A percentile compares a stretch with the other conserved stretches of the same genome.
phyloP scores from a whole-genome alignment of 2,113 vertebrate species.

The Coryphaenoides rupestris region DNA sequence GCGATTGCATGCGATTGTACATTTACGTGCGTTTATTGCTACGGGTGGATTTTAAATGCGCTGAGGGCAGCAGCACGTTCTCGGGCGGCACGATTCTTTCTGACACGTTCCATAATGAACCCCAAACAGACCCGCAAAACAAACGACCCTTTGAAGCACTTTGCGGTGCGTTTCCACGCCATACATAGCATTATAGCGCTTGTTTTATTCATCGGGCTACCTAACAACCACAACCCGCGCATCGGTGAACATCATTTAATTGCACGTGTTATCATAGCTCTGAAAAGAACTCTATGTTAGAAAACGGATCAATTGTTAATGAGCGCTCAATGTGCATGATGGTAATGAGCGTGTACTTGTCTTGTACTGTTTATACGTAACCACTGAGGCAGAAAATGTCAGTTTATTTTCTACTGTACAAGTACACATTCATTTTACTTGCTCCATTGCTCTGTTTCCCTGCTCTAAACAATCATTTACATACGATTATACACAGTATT shows the following conservation, averaged over 20 bases:
- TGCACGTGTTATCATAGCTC: no score
- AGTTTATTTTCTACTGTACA: constrained; percentile 16
- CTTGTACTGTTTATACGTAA: constrained; percentile 1
- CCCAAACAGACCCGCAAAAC: background rate
- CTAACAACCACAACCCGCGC: background rate
- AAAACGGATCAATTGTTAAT: background rate
- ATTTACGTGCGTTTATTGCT: no score
- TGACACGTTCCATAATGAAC: background rate
- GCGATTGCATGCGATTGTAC: no score
- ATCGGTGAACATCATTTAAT: background rate
- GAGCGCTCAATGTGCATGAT: background rate
- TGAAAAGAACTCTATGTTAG: no score
- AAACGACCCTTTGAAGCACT: background rate
- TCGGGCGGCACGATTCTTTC: background rate
- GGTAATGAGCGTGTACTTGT: background rate
- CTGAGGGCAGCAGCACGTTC: no score
- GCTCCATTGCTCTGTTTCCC: no score
- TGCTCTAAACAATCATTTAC: no score
- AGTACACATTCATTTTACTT: background rate
- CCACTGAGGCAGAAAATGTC: constrained; percentile 15
- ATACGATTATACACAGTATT: no score
- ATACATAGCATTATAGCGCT: background rate
- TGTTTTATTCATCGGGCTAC: background rate
- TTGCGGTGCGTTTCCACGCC: background rate
- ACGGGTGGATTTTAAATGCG: no score